Conservation (phyloP, 2,797 vertebrate species). For the Podarcis lilfordi region DNA sequence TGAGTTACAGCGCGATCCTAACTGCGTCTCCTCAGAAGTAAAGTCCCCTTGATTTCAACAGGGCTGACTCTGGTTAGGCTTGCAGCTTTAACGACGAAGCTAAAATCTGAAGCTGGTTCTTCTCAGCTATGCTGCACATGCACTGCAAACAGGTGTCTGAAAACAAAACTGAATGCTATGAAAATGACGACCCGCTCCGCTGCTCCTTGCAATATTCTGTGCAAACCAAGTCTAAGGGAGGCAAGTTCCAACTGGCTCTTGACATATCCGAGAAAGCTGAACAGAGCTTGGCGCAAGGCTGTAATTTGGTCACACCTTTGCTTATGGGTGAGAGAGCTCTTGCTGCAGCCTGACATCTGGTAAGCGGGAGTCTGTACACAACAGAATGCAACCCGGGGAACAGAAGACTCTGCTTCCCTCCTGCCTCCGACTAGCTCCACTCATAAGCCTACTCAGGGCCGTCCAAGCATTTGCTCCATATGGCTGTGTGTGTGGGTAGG, state of each 20-base stretch:
- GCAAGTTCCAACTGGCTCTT: constrained; percentile 21
- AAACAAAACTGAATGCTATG: background rate
- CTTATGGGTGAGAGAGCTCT: background rate
- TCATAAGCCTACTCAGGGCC: no score
- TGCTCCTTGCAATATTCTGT: background rate
- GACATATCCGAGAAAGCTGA: background rate
- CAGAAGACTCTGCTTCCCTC: background rate
- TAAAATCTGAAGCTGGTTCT: background rate
- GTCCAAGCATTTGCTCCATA: background rate
- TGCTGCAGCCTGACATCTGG: background rate
- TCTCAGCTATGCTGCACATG: background rate
- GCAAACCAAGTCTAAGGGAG: background rate
- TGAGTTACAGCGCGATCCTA: background rate
- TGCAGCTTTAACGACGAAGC: background rate
- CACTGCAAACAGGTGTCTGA: constrained; percentile 1
- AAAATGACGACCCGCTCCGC: background rate
- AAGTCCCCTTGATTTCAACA: no score
- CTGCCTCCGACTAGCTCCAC: background rate
- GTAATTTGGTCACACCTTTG: constrained; percentile 22
- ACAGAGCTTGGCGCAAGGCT: background rate
- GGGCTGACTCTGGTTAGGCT: no score
- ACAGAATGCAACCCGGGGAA: background rate
- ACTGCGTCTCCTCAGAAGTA: no score
- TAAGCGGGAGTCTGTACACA: background rate
- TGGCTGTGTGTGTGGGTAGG: no score